Percentiles rank a stretch among this genome's conserved stretches.
These are phyloP conservation scores for Myrmophylax atrothorax DNA, from an alignment of 2,113 vertebrate species.

Conservation along the genomic window DNA sequence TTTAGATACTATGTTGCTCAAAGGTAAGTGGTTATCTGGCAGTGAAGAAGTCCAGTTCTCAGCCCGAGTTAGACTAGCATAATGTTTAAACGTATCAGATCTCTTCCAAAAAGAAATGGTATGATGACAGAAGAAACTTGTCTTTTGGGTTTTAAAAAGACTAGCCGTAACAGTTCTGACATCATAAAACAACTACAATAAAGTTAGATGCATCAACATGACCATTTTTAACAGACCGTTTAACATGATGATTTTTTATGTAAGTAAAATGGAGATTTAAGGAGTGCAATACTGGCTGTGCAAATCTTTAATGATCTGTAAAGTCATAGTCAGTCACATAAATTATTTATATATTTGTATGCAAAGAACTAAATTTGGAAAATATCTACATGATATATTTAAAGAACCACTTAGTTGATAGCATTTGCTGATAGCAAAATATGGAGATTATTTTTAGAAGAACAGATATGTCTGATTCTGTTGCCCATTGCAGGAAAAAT, in stretches of 20 bases:
- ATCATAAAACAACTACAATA: neutral
- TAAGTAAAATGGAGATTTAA: neutral
- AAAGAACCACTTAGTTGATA: neutral
- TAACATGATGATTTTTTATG: neutral
- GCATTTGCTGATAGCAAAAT: neutral
- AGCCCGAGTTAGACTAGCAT: slow-evolving; percentile 28
- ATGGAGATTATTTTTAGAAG: neutral
- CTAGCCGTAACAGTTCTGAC: slow-evolving; percentile 39
- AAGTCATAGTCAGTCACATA: neutral
- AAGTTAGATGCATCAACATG: slow-evolving; percentile 18
- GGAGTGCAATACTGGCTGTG: neutral
- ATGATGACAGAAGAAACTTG: neutral
- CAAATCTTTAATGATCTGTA: neutral
- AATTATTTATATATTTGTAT: neutral
- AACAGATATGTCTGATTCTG: neutral
- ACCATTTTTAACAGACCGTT: neutral
- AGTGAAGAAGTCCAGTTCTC: slow-evolving; percentile 40
- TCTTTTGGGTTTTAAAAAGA: neutral
- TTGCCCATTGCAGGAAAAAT: neutral
- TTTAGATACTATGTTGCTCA: slow-evolving; percentile 27
- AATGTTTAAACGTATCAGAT: slow-evolving; percentile 51
- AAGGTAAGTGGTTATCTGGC: slow-evolving; percentile 49
- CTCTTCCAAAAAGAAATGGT: slow-evolving; percentile 24
- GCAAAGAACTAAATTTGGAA: neutral
- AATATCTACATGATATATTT: neutral